Evolutionary conservation across 2,888 invertebrate species (phyloP), one percentile per base, ranked within the genome.

Genomic region (Allophyes oxyacanthae): DNA sequence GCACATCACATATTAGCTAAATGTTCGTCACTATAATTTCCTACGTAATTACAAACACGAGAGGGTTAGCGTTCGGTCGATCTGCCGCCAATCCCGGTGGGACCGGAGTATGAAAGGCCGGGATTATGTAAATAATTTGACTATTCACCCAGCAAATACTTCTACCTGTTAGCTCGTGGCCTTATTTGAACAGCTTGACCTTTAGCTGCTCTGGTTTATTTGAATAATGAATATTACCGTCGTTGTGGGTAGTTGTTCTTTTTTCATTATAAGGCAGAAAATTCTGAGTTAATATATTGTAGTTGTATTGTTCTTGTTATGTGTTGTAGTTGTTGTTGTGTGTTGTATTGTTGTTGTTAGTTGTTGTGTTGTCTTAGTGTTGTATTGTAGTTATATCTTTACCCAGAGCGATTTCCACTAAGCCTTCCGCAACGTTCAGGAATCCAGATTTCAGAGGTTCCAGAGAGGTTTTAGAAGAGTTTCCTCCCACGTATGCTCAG

Each of bases 61-160:
- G 48, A 48, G 63, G 53, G 55, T 52, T 58, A 65, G 49, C 43
- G 32, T 55, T 45, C 42, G 26, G 53, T 51, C 42, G 46, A 53
- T 67, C 58, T 67, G 54, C 51, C 32, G 32, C 33, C 11, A 54
- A 51, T 52, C 41, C 63, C 34, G 25, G 13, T 14, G 46, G 43
- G 51, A 38, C n/a, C 28, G 25, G 42, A 34, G 48, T 52, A 68
- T 55, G 63, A 58, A 61, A 61, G 52, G 58, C 63, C 44, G 32
- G 72, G 65, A 65, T 72, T 72, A 72, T 72, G 72, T 54, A 69
- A 72, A 72, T 69, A 60, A 60, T 43, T 55, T 65, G 57, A 69
- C 72, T 72, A 65, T 72, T 69, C 69, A 58, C 52, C 45, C 48
- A 52, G 60, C 36, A 60, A 65, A 72, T 60, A 69, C 45, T 68